phyloP scores from a whole-genome alignment of 2,888 invertebrate species.

The Villa cingulata region DNA sequence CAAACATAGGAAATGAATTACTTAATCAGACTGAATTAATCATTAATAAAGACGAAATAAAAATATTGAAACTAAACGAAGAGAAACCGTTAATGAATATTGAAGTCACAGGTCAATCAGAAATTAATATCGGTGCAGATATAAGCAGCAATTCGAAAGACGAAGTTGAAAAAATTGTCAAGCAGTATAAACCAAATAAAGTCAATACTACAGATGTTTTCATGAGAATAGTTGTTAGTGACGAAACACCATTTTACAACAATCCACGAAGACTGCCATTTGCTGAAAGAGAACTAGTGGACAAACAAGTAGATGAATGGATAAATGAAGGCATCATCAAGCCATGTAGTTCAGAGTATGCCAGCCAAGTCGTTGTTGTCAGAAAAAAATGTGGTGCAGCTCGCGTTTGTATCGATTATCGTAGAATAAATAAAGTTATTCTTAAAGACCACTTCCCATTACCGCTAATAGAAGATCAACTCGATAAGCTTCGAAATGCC shows the following conservation, averaged over 20 bases:
- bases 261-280: constrained; percentile 17
- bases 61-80: neutral
- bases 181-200: constrained; percentile 15
- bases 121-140: neutral
- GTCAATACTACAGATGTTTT: constrained; percentile 14
- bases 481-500: constrained; percentile 18
- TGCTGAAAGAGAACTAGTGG: constrained; percentile 15
- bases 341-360: constrained; percentile 13
- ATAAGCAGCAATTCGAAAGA: neutral
- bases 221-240: constrained; percentile 20
- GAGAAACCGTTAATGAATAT: neutral
- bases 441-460: constrained; percentile 16
- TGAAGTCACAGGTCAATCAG: neutral
- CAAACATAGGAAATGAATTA: neutral
- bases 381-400: constrained; percentile 15
- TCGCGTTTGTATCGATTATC: constrained; percentile 20
- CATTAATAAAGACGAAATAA: neutral
- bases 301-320: constrained; percentile 21
- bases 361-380: constrained; percentile 16
- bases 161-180: constrained; percentile 9
- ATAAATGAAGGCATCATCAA: constrained; percentile 13
- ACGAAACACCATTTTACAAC: constrained; percentile 18
- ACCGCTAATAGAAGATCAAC: constrained; percentile 19
- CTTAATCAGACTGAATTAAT: neutral
- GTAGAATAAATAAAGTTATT: constrained; percentile 8